Evolutionary conservation across 2,888 invertebrate genomes (phyloP).

Genomic region (Galerucella calmariensis): DNA sequence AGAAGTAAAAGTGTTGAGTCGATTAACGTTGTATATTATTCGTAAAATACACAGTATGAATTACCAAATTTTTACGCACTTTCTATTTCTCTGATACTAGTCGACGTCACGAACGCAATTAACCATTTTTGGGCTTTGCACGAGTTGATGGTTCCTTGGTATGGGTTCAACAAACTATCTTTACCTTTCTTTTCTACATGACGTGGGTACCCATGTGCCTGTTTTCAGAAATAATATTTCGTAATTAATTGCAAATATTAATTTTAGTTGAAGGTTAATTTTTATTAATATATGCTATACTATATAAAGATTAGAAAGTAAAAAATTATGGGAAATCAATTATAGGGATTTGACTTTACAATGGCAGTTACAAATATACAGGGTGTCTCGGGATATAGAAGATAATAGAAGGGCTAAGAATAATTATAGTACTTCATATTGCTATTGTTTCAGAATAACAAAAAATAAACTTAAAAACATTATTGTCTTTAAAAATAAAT

Average conservation of each 20-base stretch:
- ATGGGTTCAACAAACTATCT: slow-evolving; percentile 31
- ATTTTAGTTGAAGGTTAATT: background rate
- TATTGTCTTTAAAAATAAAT: too few relatives aligned
- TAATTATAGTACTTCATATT: too few relatives aligned
- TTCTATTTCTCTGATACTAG: slow-evolving; percentile 49
- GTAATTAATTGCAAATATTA: background rate
- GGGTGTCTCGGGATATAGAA: too few relatives aligned
- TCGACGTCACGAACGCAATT: slow-evolving; percentile 43
- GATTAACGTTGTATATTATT: slow-evolving; percentile 33
- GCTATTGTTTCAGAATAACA: too few relatives aligned
- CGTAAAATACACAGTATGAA: slow-evolving; percentile 37
- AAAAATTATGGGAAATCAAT: too few relatives aligned
- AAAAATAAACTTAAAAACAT: too few relatives aligned
- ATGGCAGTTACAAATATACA: too few relatives aligned
- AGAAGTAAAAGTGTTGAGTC: slow-evolving; percentile 50
- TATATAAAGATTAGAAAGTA: too few relatives aligned
- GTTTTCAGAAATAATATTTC: background rate
- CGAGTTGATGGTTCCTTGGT: slow-evolving; percentile 16
- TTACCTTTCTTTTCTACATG: slow-evolving; percentile 15
- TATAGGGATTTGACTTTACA: too few relatives aligned
- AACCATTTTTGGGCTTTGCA: slow-evolving; percentile 35
- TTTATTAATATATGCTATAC: too few relatives aligned
- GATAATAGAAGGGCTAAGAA: too few relatives aligned
- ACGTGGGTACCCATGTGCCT: background rate
- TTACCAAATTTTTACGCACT: slow-evolving; percentile 53